Conservation (phyloP, 2,113 vertebrate genomes). For the Chunga burmeisteri region DNA sequence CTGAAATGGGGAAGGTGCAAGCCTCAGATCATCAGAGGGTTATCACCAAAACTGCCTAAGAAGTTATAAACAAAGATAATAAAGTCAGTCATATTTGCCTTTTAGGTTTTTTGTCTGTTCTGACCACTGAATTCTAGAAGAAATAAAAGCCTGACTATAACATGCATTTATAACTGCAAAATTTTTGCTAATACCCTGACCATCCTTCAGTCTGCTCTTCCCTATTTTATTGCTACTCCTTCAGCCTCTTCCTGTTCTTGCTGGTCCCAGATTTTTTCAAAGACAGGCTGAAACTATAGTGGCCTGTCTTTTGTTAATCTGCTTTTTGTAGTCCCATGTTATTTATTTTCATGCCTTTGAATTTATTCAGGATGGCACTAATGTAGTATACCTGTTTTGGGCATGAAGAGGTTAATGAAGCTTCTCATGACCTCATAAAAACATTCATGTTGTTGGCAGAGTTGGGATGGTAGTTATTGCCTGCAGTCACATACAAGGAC, state of each 20-base stretch:
- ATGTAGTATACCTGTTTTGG: not conserved
- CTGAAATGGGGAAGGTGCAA: not conserved
- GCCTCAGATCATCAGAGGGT: not conserved
- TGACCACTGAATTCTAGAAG: not conserved
- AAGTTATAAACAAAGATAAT: not conserved
- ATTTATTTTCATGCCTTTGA: not conserved
- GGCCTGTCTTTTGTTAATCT: not conserved
- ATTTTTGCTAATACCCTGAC: not conserved
- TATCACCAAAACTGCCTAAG: not conserved
- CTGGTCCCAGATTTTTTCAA: not conserved
- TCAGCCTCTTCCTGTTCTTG: not conserved
- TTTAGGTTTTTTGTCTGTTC: not conserved
- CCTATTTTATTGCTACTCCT: not conserved
- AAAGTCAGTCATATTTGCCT: not conserved
- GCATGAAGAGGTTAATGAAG: not conserved
- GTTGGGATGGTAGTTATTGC: not conserved
- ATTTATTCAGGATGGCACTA: not conserved
- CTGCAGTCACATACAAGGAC: not conserved
- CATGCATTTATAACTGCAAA: not conserved
- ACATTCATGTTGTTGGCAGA: not conserved
- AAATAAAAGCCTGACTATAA: not conserved
- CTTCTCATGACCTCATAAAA: not conserved
- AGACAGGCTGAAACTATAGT: not conserved
- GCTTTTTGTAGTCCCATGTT: not conserved
- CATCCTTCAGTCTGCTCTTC: not conserved